Percentiles rank a stretch among this genome's conserved stretches.
phyloP scores from a whole-genome alignment of 2,888 invertebrate species.

The Apamea sordens region DNA sequence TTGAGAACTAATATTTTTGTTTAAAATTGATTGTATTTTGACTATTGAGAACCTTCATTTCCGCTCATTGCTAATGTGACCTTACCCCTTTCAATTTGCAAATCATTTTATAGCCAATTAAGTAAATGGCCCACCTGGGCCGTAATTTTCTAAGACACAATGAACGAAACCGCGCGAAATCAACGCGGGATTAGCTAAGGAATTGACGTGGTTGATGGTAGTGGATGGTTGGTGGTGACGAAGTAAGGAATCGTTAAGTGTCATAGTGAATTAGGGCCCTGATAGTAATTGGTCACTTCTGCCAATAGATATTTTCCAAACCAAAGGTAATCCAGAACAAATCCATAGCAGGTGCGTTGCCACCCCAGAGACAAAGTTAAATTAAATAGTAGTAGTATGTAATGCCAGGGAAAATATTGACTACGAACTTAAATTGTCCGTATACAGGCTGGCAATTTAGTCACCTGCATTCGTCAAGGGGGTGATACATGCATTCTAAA shows the following conservation, averaged over 20 bases:
- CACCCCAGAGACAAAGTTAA: not conserved
- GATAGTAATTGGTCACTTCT: not conserved
- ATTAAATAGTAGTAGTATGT: not conserved
- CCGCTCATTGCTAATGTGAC: not conserved
- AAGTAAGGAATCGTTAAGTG: not conserved
- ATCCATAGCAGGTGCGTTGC: not conserved
- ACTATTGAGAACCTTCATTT: not conserved
- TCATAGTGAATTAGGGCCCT: not conserved
- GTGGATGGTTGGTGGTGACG: no score
- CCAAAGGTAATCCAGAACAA: not conserved
- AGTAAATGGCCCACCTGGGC: not conserved
- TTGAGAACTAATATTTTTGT: no score
- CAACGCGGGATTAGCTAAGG: not conserved
- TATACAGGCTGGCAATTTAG: no score
- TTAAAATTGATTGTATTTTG: not conserved
- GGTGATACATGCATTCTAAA: no score
- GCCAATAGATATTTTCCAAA: not conserved
- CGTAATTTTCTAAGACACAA: not conserved
- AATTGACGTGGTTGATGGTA: not conserved
- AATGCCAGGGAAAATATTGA: not conserved
- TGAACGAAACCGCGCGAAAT: not conserved
- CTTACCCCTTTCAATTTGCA: not conserved
- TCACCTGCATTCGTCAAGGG: no score
- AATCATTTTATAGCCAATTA: not conserved
- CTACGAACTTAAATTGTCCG: not conserved